These are phyloP conservation scores for Tympanoctomys barrerae DNA, from an alignment of 2,797 vertebrate genomes.

Conservation along the genomic window DNA sequence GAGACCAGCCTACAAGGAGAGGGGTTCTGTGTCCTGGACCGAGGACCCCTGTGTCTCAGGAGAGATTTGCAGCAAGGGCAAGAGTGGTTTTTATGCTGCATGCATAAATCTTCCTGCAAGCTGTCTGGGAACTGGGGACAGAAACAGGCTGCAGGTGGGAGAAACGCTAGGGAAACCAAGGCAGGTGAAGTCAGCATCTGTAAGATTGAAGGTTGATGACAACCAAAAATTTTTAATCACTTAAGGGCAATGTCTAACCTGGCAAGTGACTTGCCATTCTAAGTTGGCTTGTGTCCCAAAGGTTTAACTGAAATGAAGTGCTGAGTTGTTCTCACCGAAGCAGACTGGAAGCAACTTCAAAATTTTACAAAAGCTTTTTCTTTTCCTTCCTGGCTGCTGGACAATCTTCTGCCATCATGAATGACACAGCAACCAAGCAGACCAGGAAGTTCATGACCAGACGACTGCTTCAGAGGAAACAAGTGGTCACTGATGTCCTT, in stretches of 20 bases:
- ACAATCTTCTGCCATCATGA: background rate
- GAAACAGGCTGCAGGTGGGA: background rate
- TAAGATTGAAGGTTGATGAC: background rate
- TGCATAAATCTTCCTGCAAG: background rate
- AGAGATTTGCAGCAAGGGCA: background rate
- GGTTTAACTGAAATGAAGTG: slow-evolving; percentile 8
- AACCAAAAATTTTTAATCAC: background rate
- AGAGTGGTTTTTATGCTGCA: background rate
- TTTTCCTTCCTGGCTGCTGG: background rate
- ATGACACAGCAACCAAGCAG: background rate
- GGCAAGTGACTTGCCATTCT: background rate
- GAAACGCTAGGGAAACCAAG: background rate
- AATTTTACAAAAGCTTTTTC: background rate
- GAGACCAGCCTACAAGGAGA: background rate
- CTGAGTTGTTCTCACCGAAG: background rate
- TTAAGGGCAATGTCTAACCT: background rate
- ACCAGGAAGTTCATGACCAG: background rate
- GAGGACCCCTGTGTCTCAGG: background rate
- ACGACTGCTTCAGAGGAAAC: background rate
- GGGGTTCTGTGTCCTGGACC: background rate
- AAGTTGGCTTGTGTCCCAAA: background rate
- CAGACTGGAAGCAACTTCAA: background rate
- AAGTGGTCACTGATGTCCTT: background rate
- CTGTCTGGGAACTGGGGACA: background rate
- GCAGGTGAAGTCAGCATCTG: background rate